phyloP scores from a whole-genome alignment of 2,888 invertebrate species.

The Hypena proboscidalis region DNA sequence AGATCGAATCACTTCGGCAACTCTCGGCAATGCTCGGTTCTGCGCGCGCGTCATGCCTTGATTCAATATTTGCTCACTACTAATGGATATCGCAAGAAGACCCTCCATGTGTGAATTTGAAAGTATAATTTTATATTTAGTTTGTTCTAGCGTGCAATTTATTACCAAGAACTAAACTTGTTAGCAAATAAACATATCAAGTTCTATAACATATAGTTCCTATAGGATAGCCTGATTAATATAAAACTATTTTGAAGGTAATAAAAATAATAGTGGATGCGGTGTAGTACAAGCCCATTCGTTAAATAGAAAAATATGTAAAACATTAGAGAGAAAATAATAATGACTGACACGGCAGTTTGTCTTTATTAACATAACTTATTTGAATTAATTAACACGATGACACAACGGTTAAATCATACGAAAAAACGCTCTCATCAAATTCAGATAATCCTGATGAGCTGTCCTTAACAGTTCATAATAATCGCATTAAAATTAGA shows the following conservation, averaged over 20 bases:
- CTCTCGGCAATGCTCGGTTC: conserved; percentile 28
- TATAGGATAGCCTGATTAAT: too few species aligned
- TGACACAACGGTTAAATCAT: too few species aligned
- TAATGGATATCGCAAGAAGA: conserved; percentile 62
- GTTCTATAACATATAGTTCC: too few species aligned
- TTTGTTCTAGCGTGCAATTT: conserved; percentile 2
- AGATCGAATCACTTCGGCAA: conserved; percentile 35
- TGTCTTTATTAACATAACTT: too few species aligned
- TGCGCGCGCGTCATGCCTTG: conserved; percentile 41
- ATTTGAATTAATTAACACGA: too few species aligned
- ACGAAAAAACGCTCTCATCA: background rate
- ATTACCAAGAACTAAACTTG: background rate
- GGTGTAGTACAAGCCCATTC: too few species aligned
- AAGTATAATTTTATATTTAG: conserved; percentile 35
- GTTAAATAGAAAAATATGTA: too few species aligned
- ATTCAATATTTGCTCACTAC: conserved; percentile 60
- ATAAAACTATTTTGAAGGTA: too few species aligned
- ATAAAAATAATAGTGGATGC: too few species aligned
- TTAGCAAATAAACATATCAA: too few species aligned
- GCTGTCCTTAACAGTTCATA: conserved; percentile 33
- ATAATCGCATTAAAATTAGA: conserved; percentile 62
- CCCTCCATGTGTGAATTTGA: conserved; percentile 34
- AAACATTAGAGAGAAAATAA: too few species aligned
- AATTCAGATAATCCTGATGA: conserved; percentile 18
- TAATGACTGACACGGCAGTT: too few species aligned